Percentiles rank a stretch among this genome's conserved stretches.
phyloP scores from a whole-genome alignment of 2,797 vertebrate species.

The Meriones psammophilus region DNA sequence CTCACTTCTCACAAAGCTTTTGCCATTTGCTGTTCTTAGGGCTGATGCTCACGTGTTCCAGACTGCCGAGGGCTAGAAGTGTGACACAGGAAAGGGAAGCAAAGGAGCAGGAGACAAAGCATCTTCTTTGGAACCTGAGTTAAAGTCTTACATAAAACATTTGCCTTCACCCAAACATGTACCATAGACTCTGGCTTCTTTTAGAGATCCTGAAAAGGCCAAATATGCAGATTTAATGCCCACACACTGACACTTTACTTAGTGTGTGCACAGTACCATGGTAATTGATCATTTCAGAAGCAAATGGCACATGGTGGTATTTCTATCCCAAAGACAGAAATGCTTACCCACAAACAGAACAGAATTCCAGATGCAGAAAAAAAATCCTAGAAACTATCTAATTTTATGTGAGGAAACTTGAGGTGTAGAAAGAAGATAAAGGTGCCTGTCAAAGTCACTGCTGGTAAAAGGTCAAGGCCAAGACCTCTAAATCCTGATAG shows the following conservation, averaged over 20 bases:
- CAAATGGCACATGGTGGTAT: slow-evolving; percentile 33
- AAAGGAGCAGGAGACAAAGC: slow-evolving; percentile 25
- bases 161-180: not conserved
- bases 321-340: slow-evolving; percentile 54
- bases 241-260: slow-evolving; percentile 20
- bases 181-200: slow-evolving; percentile 1
- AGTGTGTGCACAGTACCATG: not conserved
- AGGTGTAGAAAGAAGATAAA: not conserved
- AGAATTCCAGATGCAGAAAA: slow-evolving; percentile 9
- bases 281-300: slow-evolving; percentile 58
- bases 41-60: slow-evolving; percentile 3
- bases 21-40: slow-evolving; percentile 24
- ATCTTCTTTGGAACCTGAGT: slow-evolving; percentile 3
- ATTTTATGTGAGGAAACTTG: slow-evolving; percentile 10
- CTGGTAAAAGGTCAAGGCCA: not conserved
- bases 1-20: slow-evolving; percentile 55
- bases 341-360: slow-evolving; percentile 34
- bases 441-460: slow-evolving; percentile 1
- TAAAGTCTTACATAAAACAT: slow-evolving; percentile 56
- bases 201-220: slow-evolving; percentile 58
- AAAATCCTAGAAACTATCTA: slow-evolving; percentile 58
- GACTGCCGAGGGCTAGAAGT: slow-evolving; percentile 2
- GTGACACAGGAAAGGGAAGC: not conserved
- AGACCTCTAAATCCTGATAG: not conserved
- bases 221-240: not conserved